Evolutionary conservation across 2,797 vertebrate species (phyloP).

Genomic region (Eidolon dupreanum): DNA sequence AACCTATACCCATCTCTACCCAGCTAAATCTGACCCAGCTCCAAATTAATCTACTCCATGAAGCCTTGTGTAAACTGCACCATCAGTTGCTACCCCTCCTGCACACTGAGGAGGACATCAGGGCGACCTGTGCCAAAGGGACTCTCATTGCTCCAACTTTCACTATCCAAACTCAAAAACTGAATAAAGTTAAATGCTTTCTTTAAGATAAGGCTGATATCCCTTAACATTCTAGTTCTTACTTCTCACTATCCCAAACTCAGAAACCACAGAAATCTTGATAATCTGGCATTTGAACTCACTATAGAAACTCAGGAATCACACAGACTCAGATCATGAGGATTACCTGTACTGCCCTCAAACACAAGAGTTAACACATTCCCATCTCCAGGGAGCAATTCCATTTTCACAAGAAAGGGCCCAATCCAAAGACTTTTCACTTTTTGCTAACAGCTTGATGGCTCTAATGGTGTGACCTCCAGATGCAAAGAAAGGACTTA

Average conservation of each 20-base stretch:
- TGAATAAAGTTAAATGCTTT: neutral
- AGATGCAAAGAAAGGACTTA: neutral
- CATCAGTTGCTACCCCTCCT: neutral
- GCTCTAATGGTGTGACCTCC: neutral
- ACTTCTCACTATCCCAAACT: neutral
- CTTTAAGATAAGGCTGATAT: neutral
- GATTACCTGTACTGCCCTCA: neutral
- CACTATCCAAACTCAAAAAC: neutral
- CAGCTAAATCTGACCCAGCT: neutral
- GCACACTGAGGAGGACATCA: neutral
- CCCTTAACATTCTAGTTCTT: neutral
- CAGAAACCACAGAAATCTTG: neutral
- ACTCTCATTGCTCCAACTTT: neutral
- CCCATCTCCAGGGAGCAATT: neutral
- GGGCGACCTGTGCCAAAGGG: neutral
- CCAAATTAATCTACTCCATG: neutral
- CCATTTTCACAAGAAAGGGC: neutral
- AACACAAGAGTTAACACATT: neutral
- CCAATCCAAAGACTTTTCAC: neutral
- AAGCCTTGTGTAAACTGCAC: neutral
- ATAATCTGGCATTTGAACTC: neutral
- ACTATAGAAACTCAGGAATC: neutral
- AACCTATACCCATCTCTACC: neutral
- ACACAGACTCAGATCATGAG: neutral
- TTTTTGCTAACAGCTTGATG: neutral